Percentiles rank a stretch among this genome's conserved stretches.
Evolutionary conservation across 2,888 invertebrate genomes (phyloP).

Genomic region (Rhagophthalmus giganteus): DNA sequence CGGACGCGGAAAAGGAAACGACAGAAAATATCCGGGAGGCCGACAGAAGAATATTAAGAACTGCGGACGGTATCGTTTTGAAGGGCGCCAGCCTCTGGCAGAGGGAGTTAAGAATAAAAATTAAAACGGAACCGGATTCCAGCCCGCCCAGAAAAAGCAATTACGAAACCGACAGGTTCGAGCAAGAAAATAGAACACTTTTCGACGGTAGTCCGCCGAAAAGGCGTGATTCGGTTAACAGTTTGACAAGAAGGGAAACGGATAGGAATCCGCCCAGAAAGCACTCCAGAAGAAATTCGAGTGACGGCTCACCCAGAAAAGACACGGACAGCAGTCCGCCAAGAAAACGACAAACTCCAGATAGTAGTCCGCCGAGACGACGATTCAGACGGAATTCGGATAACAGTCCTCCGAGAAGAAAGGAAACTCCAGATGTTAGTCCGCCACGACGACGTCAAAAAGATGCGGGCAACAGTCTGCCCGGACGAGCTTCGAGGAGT

Average conservation of each 20-base stretch:
- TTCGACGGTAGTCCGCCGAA: conserved; percentile 35
- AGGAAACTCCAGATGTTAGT: too few species aligned
- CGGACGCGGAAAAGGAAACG: conserved; percentile 37
- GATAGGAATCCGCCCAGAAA: conserved; percentile 47
- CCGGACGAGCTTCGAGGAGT: conserved; percentile 30
- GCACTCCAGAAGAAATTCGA: conserved; percentile 13
- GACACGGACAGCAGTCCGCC: conserved; percentile 36
- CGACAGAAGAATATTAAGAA: too few species aligned
- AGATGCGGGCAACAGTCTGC: conserved; percentile 35
- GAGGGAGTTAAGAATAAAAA: neutral
- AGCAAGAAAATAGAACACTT: conserved; percentile 16
- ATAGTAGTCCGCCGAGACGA: conserved; percentile 34
- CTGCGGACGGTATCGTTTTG: neutral
- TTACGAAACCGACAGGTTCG: neutral
- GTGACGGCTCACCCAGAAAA: conserved; percentile 11
- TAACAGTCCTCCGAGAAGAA: conserved; percentile 41
- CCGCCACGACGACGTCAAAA: conserved; percentile 14
- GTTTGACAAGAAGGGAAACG: conserved; percentile 32
- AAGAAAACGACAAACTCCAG: conserved; percentile 35
- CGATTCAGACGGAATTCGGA: conserved; percentile 39
- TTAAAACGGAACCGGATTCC: neutral
- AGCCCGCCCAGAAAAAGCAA: neutral
- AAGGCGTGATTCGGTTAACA: conserved; percentile 11
- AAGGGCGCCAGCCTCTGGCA: neutral
- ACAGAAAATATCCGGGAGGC: neutral